Evolutionary conservation across 2,797 vertebrate species (phyloP).

Genomic region (Sebastes iracundus): DNA sequence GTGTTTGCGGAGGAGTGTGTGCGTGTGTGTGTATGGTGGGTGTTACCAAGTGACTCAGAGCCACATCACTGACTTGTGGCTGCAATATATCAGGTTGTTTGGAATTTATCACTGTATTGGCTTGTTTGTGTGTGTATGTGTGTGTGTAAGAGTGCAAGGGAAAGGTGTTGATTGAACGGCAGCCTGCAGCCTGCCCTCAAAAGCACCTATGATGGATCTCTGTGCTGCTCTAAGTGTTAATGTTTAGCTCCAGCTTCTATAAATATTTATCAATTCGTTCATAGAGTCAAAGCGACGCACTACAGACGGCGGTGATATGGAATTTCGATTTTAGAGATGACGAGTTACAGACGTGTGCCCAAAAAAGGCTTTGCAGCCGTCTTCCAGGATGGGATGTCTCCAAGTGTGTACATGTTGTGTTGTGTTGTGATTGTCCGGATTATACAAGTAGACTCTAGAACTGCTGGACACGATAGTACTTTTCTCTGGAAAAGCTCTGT

Average conservation of each 20-base stretch:
- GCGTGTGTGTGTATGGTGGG: slow-evolving; percentile 62
- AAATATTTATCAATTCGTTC: slow-evolving; percentile 80
- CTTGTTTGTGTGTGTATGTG: not conserved
- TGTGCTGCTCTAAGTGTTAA: slow-evolving; percentile 68
- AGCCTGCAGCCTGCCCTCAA: slow-evolving; percentile 57
- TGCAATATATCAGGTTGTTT: slow-evolving; percentile 64
- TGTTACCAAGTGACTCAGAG: slow-evolving; percentile 76
- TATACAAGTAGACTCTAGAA: not conserved
- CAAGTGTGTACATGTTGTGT: not conserved
- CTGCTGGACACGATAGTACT: not conserved
- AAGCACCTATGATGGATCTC: slow-evolving; percentile 72
- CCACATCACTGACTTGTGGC: slow-evolving; percentile 68
- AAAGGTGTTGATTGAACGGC: slow-evolving; percentile 67
- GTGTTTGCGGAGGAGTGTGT: not conserved
- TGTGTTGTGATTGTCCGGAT: not conserved
- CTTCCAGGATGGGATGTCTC: slow-evolving; percentile 1
- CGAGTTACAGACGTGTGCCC: slow-evolving; percentile 53
- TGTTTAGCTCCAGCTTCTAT: slow-evolving; percentile 76
- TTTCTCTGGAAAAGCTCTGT: not conserved
- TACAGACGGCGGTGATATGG: slow-evolving; percentile 34
- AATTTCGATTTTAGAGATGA: slow-evolving; percentile 47
- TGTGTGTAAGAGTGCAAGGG: not conserved
- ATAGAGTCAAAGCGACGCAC: slow-evolving; percentile 52
- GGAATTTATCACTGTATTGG: slow-evolving; percentile 61
- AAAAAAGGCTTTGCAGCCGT: slow-evolving; percentile 62